Percentiles rank a stretch among this genome's conserved stretches.
These are phyloP conservation scores for Thamnophis elegans DNA, from an alignment of 2,797 vertebrate genomes.

Conservation along the genomic window DNA sequence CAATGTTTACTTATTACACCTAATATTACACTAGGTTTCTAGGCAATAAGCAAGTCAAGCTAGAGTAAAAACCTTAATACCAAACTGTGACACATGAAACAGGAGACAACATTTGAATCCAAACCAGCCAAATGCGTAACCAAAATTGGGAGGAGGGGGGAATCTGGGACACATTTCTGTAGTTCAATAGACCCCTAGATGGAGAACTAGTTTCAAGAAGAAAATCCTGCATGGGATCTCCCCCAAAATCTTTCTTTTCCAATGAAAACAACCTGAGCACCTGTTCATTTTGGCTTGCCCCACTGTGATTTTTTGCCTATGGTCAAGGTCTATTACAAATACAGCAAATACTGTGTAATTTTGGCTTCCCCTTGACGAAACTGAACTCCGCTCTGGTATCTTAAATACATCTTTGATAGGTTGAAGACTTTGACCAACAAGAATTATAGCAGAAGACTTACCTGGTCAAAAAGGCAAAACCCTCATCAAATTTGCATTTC, in stretches of 20 bases:
- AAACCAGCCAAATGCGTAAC: not conserved
- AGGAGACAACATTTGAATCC: not conserved
- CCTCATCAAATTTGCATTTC: not conserved
- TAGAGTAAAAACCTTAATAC: not conserved
- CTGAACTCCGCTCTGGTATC: not conserved
- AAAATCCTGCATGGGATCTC: not conserved
- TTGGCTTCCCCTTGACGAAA: not conserved
- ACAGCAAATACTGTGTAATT: too few species aligned
- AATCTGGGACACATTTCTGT: not conserved
- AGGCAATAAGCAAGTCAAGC: not conserved
- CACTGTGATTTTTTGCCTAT: not conserved
- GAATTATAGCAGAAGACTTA: not conserved
- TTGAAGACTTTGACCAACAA: not conserved
- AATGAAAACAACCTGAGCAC: not conserved
- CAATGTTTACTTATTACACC: not conserved
- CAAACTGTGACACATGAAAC: not conserved
- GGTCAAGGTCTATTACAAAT: not conserved
- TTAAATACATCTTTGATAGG: not conserved
- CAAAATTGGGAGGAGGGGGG: not conserved
- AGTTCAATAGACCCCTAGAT: not conserved
- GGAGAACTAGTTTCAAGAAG: not conserved
- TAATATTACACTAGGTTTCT: not conserved
- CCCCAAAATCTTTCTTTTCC: not conserved
- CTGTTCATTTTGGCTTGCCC: not conserved
- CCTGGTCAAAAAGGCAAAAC: not conserved